A percentile compares a stretch with the other conserved stretches of the same genome.
Conservation (phyloP, 2,113 vertebrate species). For the Mugil cephalus region DNA sequence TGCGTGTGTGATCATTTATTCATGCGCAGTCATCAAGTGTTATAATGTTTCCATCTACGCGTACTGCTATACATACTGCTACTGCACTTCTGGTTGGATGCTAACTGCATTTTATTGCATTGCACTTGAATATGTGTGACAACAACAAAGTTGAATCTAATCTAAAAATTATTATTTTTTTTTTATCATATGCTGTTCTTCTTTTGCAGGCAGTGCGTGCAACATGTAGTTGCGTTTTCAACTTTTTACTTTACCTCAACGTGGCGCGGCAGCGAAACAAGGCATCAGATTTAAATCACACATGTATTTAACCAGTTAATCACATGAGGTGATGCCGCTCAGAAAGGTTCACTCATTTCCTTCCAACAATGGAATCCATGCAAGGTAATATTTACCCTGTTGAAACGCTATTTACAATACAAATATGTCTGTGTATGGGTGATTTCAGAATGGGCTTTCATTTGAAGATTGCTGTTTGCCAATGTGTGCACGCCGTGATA, state of each 20-base stretch:
- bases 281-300: constrained; percentile 6
- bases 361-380: constrained; percentile 44
- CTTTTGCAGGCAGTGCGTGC: too few species aligned
- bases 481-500: constrained; percentile 65
- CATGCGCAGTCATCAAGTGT: not conserved
- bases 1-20: not conserved
- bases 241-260: too few species aligned
- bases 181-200: too few species aligned
- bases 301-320: constrained; percentile 30
- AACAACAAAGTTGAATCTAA: too few species aligned
- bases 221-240: too few species aligned
- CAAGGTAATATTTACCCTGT: constrained; percentile 47
- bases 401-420: constrained; percentile 65
- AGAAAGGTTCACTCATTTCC: constrained; percentile 31
- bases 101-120: too few species aligned
- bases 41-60: not conserved
- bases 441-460: constrained; percentile 63
- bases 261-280: not conserved
- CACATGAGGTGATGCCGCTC: constrained; percentile 18
- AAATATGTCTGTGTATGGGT: constrained; percentile 56
- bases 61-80: too few species aligned
- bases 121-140: too few species aligned
- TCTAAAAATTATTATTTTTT: too few species aligned
- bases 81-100: too few species aligned
- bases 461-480: constrained; percentile 73